Evolutionary conservation across 2,888 invertebrate genomes (phyloP), one percentile per base, ranked within the genome.

Genomic region (Shargacucullia verbasci): DNA sequence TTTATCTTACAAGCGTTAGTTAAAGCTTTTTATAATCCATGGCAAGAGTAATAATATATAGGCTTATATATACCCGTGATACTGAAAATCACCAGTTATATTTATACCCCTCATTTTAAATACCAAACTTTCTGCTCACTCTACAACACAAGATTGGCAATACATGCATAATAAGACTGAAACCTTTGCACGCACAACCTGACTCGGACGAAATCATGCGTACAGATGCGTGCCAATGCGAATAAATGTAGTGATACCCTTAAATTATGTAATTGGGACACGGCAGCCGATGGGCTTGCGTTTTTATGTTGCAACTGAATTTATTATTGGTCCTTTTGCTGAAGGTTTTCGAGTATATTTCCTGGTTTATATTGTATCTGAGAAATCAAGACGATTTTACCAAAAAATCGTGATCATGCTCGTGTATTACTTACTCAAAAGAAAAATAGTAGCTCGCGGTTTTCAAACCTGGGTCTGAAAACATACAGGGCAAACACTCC

Each of bases 231-330:
- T 67, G 55, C 25, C 49, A 40, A 57, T 55, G 40, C 53, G 59
- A 60, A 71, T 71, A 71, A 73, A 56, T 52, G 59, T 61, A 59
- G 45, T 38, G 41, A 38, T 59, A 46, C 25, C 69, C 61, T 62
- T 78, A 73, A 77, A 70, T 78, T 79, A 83, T 83, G 84, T 77
- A 84, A 79, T 64, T 66, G 70, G 82, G 78, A 46, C 79, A 69
- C 64, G 50, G 52, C 61, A 59, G 29, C 40, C 59, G 48, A 64
- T 67, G 40, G 40, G 46, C 55, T 60, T 47, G 53, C 56, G 46
- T 31, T 49, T 71, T 76, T 62, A 69, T 59, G 57, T 65, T 74
- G 73, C 53, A 49, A 52, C 48, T 25, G 37, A 50, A 47, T 69
- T 55, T 44, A 55, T 41, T 50, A 55, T 41, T 50, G 55, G 27